These are phyloP conservation scores for Rhynchotus rufescens DNA, from an alignment of 2,797 vertebrate species.

Conservation along the genomic window DNA sequence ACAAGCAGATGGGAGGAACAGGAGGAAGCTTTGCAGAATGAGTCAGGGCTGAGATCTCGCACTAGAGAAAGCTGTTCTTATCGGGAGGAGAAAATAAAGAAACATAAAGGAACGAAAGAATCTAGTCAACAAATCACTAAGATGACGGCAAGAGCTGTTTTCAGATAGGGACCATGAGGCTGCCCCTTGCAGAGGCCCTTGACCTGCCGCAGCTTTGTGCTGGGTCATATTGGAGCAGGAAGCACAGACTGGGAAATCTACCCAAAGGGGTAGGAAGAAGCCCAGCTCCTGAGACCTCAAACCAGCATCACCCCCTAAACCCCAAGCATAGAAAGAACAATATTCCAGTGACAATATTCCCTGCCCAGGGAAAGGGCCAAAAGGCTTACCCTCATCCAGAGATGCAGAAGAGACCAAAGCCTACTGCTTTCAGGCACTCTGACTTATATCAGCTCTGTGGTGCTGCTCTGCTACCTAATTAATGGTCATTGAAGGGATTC, in stretches of 20 bases:
- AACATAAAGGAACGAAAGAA: not conserved
- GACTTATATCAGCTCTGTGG: not conserved
- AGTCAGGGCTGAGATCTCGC: not conserved
- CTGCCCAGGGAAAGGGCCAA: not conserved
- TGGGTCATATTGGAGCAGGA: not conserved
- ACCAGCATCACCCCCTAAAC: not conserved
- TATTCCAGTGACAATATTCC: not conserved
- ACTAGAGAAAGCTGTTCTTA: not conserved
- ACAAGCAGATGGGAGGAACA: conserved; percentile 35
- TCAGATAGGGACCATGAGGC: not conserved
- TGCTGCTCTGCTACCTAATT: not conserved
- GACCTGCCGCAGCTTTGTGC: not conserved
- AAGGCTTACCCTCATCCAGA: not conserved
- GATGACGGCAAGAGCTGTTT: fast-evolving
- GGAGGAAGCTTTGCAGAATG: not conserved
- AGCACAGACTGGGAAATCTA: not conserved
- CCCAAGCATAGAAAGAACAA: not conserved
- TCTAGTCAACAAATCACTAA: not conserved
- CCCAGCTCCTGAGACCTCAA: fast-evolving
- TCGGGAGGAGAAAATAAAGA: not conserved
- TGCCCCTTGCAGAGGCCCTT: not conserved
- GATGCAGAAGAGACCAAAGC: not conserved
- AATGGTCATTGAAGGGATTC: not conserved
- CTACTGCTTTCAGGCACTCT: not conserved
- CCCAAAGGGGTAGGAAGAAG: not conserved